A percentile compares a stretch with the other conserved stretches of the same genome.
phyloP scores from a whole-genome alignment of 2,888 invertebrate genomes.

The Aethes cnicana region DNA sequence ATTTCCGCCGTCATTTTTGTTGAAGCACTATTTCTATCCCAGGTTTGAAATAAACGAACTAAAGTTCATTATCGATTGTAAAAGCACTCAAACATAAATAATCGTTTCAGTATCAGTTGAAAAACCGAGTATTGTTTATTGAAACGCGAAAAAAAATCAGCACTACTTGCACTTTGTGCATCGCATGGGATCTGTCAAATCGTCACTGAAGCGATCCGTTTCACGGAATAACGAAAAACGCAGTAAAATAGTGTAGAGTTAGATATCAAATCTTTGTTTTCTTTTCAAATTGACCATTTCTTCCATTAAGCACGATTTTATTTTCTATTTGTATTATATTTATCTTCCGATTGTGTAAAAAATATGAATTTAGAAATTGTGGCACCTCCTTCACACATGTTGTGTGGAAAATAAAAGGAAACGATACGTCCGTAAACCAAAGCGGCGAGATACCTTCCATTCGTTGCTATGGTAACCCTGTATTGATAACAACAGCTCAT shows the following conservation, averaged over 20 bases:
- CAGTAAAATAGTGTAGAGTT: too few relatives aligned
- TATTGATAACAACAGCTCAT: conserved; percentile 62
- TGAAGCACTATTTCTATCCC: conserved; percentile 49
- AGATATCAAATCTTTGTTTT: too few relatives aligned
- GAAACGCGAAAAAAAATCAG: conserved; percentile 18
- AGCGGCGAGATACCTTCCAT: background rate
- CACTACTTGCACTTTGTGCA: conserved; percentile 29
- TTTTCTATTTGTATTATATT: too few relatives aligned
- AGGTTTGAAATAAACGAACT: conserved; percentile 44
- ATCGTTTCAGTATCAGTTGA: conserved; percentile 38
- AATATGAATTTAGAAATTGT: too few relatives aligned
- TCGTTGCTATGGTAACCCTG: conserved; percentile 67
- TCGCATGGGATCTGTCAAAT: conserved; percentile 30
- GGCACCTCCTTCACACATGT: background rate
- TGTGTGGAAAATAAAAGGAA: background rate
- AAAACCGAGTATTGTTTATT: conserved; percentile 30
- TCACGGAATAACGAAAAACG: background rate
- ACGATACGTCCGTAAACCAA: background rate
- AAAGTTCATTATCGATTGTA: conserved; percentile 53
- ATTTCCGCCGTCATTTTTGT: conserved; percentile 71
- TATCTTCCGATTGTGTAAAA: too few relatives aligned
- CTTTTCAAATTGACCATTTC: too few relatives aligned
- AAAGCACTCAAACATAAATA: conserved; percentile 34
- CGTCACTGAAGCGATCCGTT: conserved; percentile 16
- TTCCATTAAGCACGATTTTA: too few relatives aligned